These are phyloP conservation scores for Microtus richardsoni DNA, from an alignment of 2,113 vertebrate genomes.

Conservation along the genomic window DNA sequence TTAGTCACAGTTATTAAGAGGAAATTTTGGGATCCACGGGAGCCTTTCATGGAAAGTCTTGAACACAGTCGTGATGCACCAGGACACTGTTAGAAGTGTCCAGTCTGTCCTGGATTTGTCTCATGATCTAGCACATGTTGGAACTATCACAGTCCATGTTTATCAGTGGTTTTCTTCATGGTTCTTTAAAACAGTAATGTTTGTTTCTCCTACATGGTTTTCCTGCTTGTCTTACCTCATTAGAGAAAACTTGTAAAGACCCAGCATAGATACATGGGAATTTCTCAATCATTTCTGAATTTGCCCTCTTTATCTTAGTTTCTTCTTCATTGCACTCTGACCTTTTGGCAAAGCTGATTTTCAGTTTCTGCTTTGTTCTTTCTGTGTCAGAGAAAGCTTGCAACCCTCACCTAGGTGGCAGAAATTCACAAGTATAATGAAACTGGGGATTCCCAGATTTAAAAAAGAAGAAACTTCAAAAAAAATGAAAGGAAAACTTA, in stretches of 20 bases:
- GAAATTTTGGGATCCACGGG: background rate
- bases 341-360: constrained; percentile 49
- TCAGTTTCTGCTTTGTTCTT: constrained; percentile 63
- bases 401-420: background rate
- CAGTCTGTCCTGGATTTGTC: background rate
- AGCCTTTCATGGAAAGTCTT: background rate
- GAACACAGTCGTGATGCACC: background rate
- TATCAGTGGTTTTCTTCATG: constrained; percentile 45
- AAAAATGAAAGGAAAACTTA: background rate
- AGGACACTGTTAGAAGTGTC: background rate
- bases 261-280: background rate
- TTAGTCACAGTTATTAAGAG: background rate
- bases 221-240: background rate
- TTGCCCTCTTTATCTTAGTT: background rate
- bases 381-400: constrained; percentile 9
- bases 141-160: background rate
- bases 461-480: constrained; percentile 17
- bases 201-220: background rate
- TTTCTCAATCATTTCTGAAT: constrained; percentile 10
- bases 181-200: constrained; percentile 8
- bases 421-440: constrained; percentile 59
- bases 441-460: constrained; percentile 45
- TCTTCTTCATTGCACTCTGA: background rate
- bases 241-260: background rate
- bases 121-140: fast-evolving